phyloP scores from a whole-genome alignment of 2,888 invertebrate genomes.

The Biston stratarius region DNA sequence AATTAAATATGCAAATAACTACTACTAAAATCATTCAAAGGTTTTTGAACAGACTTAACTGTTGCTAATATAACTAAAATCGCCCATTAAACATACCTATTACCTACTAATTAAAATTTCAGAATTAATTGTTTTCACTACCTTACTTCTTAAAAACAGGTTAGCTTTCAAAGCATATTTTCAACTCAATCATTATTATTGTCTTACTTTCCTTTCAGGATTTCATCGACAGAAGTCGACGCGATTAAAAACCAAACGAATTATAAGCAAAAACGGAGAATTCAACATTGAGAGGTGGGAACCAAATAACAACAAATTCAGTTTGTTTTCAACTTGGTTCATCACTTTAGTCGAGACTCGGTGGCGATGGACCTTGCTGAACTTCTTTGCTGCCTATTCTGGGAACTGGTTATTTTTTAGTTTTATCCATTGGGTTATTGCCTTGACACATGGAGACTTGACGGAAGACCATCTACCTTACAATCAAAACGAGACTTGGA shows the following conservation, averaged over 20 bases:
- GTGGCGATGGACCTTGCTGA: slow-evolving; percentile 97
- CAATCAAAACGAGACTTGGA: slow-evolving; percentile 87
- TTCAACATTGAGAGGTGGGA: slow-evolving; percentile 93
- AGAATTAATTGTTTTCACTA: too few species aligned
- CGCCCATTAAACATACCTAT: too few species aligned
- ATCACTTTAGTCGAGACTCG: slow-evolving; percentile 93
- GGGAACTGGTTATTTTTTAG: slow-evolving; percentile 96
- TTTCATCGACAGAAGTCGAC: slow-evolving; percentile 45
- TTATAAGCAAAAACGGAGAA: slow-evolving; percentile 95
- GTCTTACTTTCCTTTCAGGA: slow-evolving; percentile 40
- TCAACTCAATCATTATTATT: too few species aligned
- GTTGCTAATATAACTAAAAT: too few species aligned
- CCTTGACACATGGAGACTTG: slow-evolving; percentile 95
- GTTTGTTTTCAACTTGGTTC: slow-evolving; percentile 92
- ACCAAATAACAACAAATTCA: slow-evolving; percentile 75
- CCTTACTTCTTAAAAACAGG: too few species aligned
- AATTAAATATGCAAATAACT: too few species aligned
- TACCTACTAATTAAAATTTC: too few species aligned
- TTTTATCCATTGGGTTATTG: slow-evolving; percentile 96
- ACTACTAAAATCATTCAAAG: too few species aligned
- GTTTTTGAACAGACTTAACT: too few species aligned
- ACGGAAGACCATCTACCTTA: slow-evolving; percentile 87
- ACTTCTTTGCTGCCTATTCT: slow-evolving; percentile 94
- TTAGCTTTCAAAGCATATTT: too few species aligned
- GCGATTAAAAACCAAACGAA: slow-evolving; percentile 72